phyloP scores from a whole-genome alignment of 1,140 invertebrate species.

The Bilobella aurantiaca region DNA sequence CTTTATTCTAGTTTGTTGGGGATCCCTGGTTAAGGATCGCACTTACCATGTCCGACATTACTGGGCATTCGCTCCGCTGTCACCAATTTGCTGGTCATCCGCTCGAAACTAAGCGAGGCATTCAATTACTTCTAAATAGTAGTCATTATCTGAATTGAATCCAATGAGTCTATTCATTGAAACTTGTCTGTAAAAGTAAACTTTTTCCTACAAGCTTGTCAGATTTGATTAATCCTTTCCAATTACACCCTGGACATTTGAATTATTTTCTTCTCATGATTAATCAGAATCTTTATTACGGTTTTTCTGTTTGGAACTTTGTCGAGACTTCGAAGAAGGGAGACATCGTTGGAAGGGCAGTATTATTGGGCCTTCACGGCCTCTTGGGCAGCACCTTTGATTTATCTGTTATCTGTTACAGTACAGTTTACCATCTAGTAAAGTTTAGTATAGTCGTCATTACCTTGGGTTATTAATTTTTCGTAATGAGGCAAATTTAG shows the following conservation, averaged over 20 bases:
- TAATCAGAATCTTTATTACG: too few species aligned
- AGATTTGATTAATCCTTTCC: background rate
- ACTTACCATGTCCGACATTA: background rate
- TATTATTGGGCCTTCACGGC: background rate
- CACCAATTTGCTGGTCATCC: too few species aligned
- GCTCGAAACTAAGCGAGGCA: too few species aligned
- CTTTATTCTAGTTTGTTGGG: background rate
- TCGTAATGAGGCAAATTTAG: background rate
- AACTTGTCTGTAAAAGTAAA: background rate
- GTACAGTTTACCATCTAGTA: too few species aligned
- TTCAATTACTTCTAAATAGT: too few species aligned
- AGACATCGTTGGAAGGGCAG: constrained; percentile 1
- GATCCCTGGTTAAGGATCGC: background rate
- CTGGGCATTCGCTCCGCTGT: too few species aligned
- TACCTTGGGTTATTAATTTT: background rate
- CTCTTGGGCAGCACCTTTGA: background rate
- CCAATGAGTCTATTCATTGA: too few species aligned
- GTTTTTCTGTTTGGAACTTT: too few species aligned
- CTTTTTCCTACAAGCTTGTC: background rate
- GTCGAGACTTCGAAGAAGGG: background rate
- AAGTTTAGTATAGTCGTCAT: background rate
- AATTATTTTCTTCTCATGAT: too few species aligned
- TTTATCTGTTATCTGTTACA: too few species aligned
- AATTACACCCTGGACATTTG: too few species aligned
- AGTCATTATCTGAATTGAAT: too few species aligned